Percentiles rank a stretch among this genome's conserved stretches.
phyloP scores from a whole-genome alignment of 2,113 vertebrate species.

The Melanerpes formicivorus region DNA sequence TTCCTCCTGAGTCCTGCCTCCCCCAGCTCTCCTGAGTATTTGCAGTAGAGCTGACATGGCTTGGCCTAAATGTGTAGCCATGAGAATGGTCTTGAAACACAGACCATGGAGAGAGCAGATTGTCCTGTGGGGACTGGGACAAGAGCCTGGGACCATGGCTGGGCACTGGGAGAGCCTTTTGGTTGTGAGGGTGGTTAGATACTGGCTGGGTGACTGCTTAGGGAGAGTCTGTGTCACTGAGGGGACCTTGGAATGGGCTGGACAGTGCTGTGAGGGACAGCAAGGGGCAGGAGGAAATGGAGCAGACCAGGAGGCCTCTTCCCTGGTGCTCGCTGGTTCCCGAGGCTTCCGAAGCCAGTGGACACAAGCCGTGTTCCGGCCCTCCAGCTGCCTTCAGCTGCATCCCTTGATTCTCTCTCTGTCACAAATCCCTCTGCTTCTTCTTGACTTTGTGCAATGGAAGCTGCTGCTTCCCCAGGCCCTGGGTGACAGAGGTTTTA shows the following conservation, averaged over 20 bases:
- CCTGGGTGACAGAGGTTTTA: background rate
- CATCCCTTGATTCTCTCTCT: fast-evolving
- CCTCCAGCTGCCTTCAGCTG: background rate
- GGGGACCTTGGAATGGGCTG: background rate
- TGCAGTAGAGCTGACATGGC: background rate
- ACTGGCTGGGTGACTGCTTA: background rate
- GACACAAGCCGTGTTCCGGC: fast-evolving
- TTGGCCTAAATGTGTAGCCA: background rate
- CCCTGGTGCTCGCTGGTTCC: background rate
- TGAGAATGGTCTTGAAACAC: background rate
- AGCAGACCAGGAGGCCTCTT: background rate
- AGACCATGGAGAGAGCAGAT: background rate
- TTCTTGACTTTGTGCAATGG: background rate
- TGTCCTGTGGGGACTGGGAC: background rate
- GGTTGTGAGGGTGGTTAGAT: background rate
- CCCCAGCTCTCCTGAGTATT: background rate
- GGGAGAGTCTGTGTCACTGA: background rate
- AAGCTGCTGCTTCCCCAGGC: background rate
- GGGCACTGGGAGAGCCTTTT: background rate
- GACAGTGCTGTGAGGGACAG: background rate
- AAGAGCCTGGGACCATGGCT: background rate
- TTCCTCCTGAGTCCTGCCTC: background rate
- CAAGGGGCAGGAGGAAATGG: background rate
- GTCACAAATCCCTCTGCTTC: background rate
- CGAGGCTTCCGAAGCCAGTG: background rate